Base-by-base conservation (phyloP, 2,888 invertebrate genomes). In the Xestia c-nigrum region DNA sequence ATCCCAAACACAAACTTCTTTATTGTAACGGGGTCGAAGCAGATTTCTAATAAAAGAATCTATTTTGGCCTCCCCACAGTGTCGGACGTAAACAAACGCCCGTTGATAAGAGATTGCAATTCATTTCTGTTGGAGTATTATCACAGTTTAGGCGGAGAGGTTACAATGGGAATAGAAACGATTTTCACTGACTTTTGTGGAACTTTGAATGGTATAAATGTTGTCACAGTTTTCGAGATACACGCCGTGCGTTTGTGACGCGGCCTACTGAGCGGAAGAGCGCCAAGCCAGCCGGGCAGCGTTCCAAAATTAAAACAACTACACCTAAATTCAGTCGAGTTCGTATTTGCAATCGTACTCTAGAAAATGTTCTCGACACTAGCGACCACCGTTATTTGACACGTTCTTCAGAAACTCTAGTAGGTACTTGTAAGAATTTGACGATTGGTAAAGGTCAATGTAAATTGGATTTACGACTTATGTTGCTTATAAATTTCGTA, bases 251-350 rank as follows among this genome's bases (percentile, higher is more conserved):
- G 91, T 92, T 92, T 92, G 89, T 84, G 90, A 90, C 92, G 92
- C 91, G 88, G 87, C 88, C 87, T 89, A 95, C 94, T 93, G 93
- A 90, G 89, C 90, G 88, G 89, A 85, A 89, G 91, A 92, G 89
- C 92, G 94, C 93, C 92, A 91, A 93, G 89, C 92, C 87, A 89
- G 90, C 93, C 94, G 95, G 96, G 96, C 96, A 92, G 78, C 76
- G 95, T 90, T 95, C 96, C 96, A 96, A 96, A 94, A 92, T 93
- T 95, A 94, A 94, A 95, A 93, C 95, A 92, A 92, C 93, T 91
- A 93, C 93, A 93, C 91, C 93, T 93, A 94, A 90, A 92, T 94
- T 93, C 93, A 93, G 89, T 82, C 80, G 89, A 87, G 90, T 93
- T 87, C 89, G 89, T 88, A 89, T 90, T 91, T 91, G 91, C 88